Conservation (phyloP, 2,797 vertebrate genomes). For the Okamejei kenojei region DNA sequence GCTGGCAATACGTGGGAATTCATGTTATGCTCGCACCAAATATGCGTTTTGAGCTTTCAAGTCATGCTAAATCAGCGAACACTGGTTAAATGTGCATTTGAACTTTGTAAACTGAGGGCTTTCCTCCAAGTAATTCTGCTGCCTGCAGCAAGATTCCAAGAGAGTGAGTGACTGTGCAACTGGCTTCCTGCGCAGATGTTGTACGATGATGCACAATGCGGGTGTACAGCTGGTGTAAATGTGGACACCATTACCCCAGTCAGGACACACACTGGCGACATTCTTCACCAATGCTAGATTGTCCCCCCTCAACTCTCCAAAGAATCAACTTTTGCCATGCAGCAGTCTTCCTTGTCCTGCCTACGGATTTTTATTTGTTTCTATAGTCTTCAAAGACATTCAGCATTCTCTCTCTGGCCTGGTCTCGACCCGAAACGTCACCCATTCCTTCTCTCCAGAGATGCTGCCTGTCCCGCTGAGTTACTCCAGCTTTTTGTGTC, state of each 20-base stretch:
- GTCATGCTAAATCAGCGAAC: neutral
- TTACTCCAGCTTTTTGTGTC: too few relatives aligned
- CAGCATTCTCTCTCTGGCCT: neutral
- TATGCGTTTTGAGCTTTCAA: neutral
- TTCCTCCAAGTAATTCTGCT: neutral
- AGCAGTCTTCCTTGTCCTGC: neutral
- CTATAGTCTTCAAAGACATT: neutral
- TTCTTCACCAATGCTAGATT: neutral
- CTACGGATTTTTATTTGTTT: neutral
- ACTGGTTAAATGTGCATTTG: neutral
- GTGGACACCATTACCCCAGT: neutral
- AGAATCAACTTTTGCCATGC: neutral
- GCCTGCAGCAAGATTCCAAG: neutral
- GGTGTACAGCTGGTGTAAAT: neutral
- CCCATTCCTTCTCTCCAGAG: too few relatives aligned
- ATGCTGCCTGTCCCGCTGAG: too few relatives aligned
- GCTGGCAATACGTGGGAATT: neutral
- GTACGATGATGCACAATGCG: neutral
- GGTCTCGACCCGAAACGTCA: too few relatives aligned
- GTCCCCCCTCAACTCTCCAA: neutral
- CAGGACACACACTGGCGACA: neutral
- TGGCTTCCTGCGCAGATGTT: neutral
- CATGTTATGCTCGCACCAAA: neutral
- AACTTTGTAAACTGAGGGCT: constrained; percentile 9
- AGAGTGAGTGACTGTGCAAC: neutral